Evolutionary conservation across 1,140 invertebrate genomes (phyloP), one percentile per base, ranked within the genome.

Genomic region (Aethina tumida): DNA sequence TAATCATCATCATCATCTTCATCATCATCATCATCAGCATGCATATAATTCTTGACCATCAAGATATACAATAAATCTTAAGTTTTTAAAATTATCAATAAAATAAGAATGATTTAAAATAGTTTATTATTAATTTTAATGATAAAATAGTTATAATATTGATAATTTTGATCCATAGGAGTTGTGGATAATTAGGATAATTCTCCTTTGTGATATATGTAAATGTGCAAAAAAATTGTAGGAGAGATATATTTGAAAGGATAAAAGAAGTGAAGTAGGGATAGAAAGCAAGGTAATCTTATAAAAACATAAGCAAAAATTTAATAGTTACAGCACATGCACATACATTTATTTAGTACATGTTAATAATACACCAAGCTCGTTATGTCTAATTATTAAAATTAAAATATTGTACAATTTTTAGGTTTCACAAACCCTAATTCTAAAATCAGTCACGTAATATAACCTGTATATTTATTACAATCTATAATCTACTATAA

Each of bases 281-380:
- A 22, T 12, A 37, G 13, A 22, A 47, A 14, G 29, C 28, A 43
- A 17, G 30, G 39, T 24, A 25, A 33, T 39, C n/a, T 29, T 14
- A 32, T 41, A 38, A 32, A 42, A 49, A 41, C 32, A 18, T 36
- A 45, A 45, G 43, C 43, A 22, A 34, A n/a, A 33, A 26, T 50
- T 50, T 47, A 50, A 50, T 50, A 47, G 47, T 53, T 58, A 56
- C 53, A 55, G 49, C 52, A 59, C 59, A 62, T 62, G 59, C 59
- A 62, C 56, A 58, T 47, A 62, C 58, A 62, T 55, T 57, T 55
- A 62, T 54, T 62, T 50, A 53, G 50, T 58, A 58, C 53, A 53
- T 56, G 50, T 56, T 47, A 47, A 52, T 47, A 49, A 46, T 53
- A 58, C 52, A 52, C 29, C 42, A 46, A 46, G 42, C 42, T 45